Evolutionary conservation across 2,113 vertebrate genomes (phyloP), one percentile per base, ranked within the genome.

Genomic region (Passer montanus): DNA sequence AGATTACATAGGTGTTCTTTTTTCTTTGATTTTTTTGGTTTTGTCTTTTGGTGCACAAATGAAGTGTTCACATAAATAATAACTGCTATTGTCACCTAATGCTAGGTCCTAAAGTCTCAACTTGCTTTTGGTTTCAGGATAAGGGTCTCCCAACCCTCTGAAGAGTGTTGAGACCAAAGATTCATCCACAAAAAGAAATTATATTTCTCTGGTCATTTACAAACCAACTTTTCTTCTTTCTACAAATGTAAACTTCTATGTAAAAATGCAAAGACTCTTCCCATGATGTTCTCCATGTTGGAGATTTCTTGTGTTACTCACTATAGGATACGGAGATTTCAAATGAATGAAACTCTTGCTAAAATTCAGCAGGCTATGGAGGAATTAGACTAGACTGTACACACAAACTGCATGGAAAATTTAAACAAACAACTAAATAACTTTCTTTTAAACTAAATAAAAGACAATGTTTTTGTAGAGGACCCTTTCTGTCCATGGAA

Each of bases 401-500:
- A 39, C 5, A 74, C 3, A 72, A 82, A 35, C 14, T 24, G 3
- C 20, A 44, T 63, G 19, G 20, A 64, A 89, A 78, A 60, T 24
- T 46, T 22, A 53, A 75, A 70, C 4, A 75, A 16, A 5, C 1
- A 78, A 21, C 7, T n/a, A 17, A 50, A 24, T 20, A 58, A 28
- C 3, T 31, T 41, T 56, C 11, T 18, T 9, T 6, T 9, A 7
- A 14, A 43, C 12, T 23, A 31, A 72, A 83, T n/a, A 77, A 73
- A 74, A 10, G 64, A 39, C 3, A 44, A 41, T 50, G 3, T 1
- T 77, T 88, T 69, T 85, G 7, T 66, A 53, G 23, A 37, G 50
- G 15, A 33, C 3, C 3, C 2, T 69, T 94, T 8, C 9, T 35
- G 12, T 44, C 10, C 16, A 33, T 31, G 18, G 9, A 1, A 1